A percentile compares a stretch with the other conserved stretches of the same genome.
These are phyloP conservation scores for silkworm (Bombyx mori) DNA, from an alignment of 1,140 invertebrate genomes.

Conservation along the genomic window DNA sequence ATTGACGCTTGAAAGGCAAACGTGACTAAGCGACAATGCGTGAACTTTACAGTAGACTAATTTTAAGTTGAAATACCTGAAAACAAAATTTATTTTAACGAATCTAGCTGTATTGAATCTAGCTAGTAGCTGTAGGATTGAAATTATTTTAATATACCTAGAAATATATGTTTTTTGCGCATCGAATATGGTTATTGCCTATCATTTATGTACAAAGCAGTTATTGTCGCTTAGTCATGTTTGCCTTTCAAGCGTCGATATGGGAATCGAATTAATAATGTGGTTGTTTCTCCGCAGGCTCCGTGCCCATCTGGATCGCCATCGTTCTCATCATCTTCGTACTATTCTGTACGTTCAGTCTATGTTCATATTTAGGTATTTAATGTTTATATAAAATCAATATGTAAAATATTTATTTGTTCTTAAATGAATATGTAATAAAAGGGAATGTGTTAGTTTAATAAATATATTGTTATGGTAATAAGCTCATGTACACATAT, in stretches of 20 bases:
- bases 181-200: too few species aligned
- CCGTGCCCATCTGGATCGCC: constrained; percentile 83
- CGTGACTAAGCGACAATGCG: too few species aligned
- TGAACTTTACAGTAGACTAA: too few species aligned
- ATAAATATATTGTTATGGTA: constrained; percentile 29
- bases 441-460: constrained; percentile 11
- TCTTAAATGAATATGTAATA: too few species aligned
- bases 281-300: constrained; percentile 72
- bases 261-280: neutral
- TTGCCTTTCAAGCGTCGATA: neutral
- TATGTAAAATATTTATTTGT: constrained; percentile 7
- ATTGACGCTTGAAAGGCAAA: too few species aligned
- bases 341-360: constrained; percentile 81
- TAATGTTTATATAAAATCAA: constrained; percentile 63
- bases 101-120: too few species aligned
- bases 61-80: too few species aligned
- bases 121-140: neutral
- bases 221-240: too few species aligned
- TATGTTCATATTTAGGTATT: constrained; percentile 86
- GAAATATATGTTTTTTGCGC: too few species aligned
- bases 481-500: constrained; percentile 36
- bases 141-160: too few species aligned
- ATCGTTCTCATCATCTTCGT: constrained; percentile 80
- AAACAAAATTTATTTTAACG: too few species aligned
- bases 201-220: too few species aligned